Evolutionary conservation across 2,113 vertebrate genomes (phyloP).

Genomic region (Plectropomus leopardus): DNA sequence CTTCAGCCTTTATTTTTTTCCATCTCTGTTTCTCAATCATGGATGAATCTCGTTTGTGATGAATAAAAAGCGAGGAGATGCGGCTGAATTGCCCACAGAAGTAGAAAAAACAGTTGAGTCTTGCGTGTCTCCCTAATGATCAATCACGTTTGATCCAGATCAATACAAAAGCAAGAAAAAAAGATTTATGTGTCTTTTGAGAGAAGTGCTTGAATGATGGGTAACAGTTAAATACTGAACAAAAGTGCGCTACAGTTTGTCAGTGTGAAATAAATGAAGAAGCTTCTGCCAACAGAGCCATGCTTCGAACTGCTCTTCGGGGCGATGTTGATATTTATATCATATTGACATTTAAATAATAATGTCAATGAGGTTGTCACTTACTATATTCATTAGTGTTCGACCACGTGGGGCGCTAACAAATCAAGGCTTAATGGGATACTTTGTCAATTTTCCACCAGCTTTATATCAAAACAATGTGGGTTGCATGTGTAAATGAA

Average conservation of each 20-base stretch:
- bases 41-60: conserved; percentile 39
- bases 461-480: too few species aligned
- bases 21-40: conserved; percentile 17
- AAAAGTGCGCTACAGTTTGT: not conserved
- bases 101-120: conserved; percentile 44
- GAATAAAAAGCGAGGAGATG: conserved; percentile 35
- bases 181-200: conserved; percentile 58
- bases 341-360: conserved; percentile 55
- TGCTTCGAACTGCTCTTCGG: not conserved
- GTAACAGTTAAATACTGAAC: conserved; percentile 29
- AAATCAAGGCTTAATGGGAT: conserved; percentile 33
- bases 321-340: conserved; percentile 31
- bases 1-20: conserved; percentile 38
- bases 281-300: not conserved
- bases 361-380: conserved; percentile 45
- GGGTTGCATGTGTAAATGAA: too few species aligned
- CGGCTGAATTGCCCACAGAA: conserved; percentile 41
- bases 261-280: conserved; percentile 11
- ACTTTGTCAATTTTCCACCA: too few species aligned
- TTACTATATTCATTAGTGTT: conserved; percentile 45
- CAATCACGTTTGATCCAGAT: conserved; percentile 67
- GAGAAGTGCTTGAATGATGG: conserved; percentile 31
- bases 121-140: conserved; percentile 69
- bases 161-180: conserved; percentile 64
- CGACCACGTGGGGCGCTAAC: conserved; percentile 4